A percentile compares a stretch with the other conserved stretches of the same genome.
These are phyloP conservation scores for Lycophotia porphyrea DNA, from an alignment of 2,888 invertebrate genomes.

Conservation along the genomic window DNA sequence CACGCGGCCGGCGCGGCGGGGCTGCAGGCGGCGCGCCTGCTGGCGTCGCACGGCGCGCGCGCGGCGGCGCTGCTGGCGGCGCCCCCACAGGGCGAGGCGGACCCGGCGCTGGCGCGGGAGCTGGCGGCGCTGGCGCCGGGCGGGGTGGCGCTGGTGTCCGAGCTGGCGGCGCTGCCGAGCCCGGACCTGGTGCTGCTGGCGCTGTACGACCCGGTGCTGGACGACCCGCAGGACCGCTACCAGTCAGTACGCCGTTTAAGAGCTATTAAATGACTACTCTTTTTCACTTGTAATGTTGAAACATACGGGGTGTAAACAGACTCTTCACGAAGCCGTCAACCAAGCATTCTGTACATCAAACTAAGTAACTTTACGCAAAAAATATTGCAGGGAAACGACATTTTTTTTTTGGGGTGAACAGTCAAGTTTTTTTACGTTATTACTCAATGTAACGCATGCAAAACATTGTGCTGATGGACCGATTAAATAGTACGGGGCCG, in stretches of 20 bases:
- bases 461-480: too few species aligned
- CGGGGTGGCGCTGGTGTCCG: conserved; percentile 54
- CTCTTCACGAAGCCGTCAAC: too few species aligned
- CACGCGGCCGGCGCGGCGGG: conserved; percentile 91
- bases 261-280: not conserved
- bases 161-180: conserved; percentile 67
- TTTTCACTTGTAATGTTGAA: not conserved
- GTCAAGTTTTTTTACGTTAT: too few species aligned
- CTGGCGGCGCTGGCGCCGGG: conserved; percentile 72
- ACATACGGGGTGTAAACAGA: too few species aligned
- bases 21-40: conserved; percentile 94
- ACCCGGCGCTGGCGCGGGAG: conserved; percentile 50
- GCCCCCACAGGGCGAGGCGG: conserved; percentile 69
- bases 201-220: conserved; percentile 77
- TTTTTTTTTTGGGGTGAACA: too few species aligned
- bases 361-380: too few species aligned
- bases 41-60: conserved; percentile 95
- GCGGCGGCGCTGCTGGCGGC: conserved; percentile 88
- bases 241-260: conserved; percentile 45
- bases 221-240: conserved; percentile 70
- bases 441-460: too few species aligned
- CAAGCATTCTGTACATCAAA: too few species aligned
- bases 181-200: conserved; percentile 61
- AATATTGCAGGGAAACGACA: too few species aligned
- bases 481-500: too few species aligned